Conservation (phyloP, 2,113 vertebrate genomes). For the Grallaria varia region DNA sequence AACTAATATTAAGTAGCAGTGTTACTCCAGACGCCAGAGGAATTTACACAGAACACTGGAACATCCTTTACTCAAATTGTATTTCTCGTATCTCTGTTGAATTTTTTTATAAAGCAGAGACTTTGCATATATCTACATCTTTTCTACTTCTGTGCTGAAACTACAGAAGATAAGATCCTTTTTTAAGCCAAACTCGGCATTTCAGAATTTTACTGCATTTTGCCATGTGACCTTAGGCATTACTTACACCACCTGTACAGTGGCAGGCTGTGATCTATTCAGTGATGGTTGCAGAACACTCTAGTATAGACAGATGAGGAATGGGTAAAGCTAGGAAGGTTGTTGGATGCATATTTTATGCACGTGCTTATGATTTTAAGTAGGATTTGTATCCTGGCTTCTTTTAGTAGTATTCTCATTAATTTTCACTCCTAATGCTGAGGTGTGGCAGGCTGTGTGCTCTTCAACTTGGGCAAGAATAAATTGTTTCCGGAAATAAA, state of each 20-base stretch:
- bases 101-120: background rate
- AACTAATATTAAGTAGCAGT: background rate
- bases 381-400: background rate
- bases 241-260: background rate
- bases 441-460: background rate
- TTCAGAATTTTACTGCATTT: no score
- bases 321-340: background rate
- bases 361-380: fast-evolving
- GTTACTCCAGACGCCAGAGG: background rate
- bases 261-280: background rate
- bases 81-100: background rate
- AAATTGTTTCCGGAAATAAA: background rate
- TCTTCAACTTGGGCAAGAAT: background rate
- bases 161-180: background rate
- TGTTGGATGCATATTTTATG: background rate
- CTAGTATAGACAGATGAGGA: background rate
- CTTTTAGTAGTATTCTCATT: background rate
- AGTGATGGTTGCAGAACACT: background rate
- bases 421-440: background rate
- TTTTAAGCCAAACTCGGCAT: no score
- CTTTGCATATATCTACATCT: background rate
- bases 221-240: no score
- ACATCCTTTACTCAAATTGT: background rate
- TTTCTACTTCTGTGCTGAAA: background rate
- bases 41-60: background rate